Conservation (phyloP, 2,797 vertebrate genomes). For the Propithecus perrieri region DNA sequence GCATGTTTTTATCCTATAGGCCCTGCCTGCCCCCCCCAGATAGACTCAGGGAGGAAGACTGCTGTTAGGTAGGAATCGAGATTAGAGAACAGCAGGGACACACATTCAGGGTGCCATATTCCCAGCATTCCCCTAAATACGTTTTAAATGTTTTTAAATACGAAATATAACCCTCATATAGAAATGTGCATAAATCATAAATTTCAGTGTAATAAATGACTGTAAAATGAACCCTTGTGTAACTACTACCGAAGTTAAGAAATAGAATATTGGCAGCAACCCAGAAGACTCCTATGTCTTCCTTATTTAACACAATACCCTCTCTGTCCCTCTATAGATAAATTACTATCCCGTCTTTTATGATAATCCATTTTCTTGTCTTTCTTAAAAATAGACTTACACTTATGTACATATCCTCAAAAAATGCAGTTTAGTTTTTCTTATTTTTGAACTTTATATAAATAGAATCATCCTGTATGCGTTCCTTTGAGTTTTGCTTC, state of each 20-base stretch:
- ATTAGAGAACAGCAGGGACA: neutral
- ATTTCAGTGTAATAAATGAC: constrained; percentile 49
- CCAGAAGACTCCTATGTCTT: neutral
- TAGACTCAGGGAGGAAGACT: neutral
- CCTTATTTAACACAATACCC: neutral
- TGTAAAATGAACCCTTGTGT: neutral
- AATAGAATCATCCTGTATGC: neutral
- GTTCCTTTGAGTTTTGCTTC: neutral
- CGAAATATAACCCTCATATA: neutral
- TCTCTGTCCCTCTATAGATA: neutral
- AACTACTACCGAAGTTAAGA: constrained; percentile 8
- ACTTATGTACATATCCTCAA: neutral
- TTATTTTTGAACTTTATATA: neutral
- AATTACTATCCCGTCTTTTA: neutral
- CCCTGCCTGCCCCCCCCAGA: neutral
- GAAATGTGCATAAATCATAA: constrained; percentile 44
- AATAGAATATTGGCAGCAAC: neutral
- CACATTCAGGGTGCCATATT: neutral
- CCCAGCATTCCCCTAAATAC: neutral
- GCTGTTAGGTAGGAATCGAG: neutral
- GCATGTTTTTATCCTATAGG: neutral
- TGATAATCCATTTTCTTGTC: constrained; percentile 14
- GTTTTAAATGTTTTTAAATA: constrained; percentile 15
- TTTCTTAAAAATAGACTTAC: neutral
- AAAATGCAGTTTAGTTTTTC: neutral